phyloP scores from a whole-genome alignment of 2,113 vertebrate genomes.

The Gorsachius goisagi region DNA sequence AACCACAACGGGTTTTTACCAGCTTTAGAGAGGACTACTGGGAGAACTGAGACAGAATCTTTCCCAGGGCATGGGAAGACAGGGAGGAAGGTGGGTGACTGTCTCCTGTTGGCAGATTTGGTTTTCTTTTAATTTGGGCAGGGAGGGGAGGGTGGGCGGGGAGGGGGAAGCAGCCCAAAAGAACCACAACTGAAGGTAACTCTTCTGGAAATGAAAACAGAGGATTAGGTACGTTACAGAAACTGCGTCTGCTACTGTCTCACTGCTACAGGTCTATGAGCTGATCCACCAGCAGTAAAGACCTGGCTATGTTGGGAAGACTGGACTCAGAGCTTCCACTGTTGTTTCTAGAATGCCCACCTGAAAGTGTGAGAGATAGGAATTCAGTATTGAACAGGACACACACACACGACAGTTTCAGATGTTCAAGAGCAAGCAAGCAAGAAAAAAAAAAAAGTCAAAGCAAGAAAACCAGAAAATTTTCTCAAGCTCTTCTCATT shows the following conservation, averaged over 20 bases:
- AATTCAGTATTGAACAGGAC: constrained; percentile 77
- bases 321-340: constrained; percentile 99
- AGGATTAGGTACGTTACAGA: constrained; percentile 75
- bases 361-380: constrained; percentile 91
- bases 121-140: neutral
- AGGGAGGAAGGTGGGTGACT: constrained; percentile 15
- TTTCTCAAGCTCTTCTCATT: neutral
- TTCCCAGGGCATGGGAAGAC: constrained; percentile 27
- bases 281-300: constrained; percentile 99
- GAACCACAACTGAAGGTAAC: constrained; percentile 66
- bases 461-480: constrained; percentile 27
- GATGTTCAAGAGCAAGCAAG: constrained; percentile 63
- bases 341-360: constrained; percentile 99
- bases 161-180: neutral
- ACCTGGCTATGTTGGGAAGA: constrained; percentile 98
- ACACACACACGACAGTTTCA: constrained; percentile 69
- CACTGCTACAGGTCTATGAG: constrained; percentile 99
- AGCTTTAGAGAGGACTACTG: constrained; percentile 40
- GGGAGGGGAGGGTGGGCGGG: too few relatives aligned
- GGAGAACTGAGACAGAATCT: constrained; percentile 42
- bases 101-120: constrained; percentile 54
- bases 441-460: constrained; percentile 3
- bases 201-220: constrained; percentile 68
- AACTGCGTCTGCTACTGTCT: constrained; percentile 78
- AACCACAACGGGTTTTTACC: neutral